Percentiles rank a stretch among this genome's conserved stretches.
These are phyloP conservation scores for Ceyx melanurus DNA, from an alignment of 2,113 vertebrate species.

Conservation along the genomic window DNA sequence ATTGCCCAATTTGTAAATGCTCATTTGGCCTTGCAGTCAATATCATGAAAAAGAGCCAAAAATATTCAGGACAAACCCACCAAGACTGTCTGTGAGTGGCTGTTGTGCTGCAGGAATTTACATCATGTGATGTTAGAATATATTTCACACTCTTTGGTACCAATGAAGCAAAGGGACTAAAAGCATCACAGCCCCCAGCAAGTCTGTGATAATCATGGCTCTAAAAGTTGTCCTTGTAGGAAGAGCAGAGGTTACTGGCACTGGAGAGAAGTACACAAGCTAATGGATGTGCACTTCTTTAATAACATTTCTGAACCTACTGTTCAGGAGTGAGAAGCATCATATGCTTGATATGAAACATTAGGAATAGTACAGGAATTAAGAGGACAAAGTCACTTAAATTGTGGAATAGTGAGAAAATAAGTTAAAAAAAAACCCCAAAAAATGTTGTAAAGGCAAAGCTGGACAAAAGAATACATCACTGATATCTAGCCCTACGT, in stretches of 20 bases:
- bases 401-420: neutral
- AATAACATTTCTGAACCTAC: neutral
- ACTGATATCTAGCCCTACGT: neutral
- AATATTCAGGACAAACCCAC: neutral
- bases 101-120: neutral
- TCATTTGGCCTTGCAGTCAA: neutral
- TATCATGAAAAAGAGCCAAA: neutral
- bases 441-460: neutral
- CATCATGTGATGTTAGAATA: neutral
- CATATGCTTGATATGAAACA: neutral
- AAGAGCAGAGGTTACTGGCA: neutral
- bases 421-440: rapidly evolving
- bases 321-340: neutral
- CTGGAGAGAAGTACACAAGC: neutral
- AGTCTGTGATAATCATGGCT: neutral
- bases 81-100: neutral
- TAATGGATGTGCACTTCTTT: neutral
- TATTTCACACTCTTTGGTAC: neutral
- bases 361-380: neutral
- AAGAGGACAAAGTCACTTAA: neutral
- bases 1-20: neutral
- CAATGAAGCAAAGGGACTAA: neutral
- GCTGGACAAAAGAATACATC: neutral
- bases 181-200: neutral
- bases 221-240: neutral